Evolutionary conservation across 1,140 invertebrate genomes (phyloP).

Genomic region (Drosophila orosa): DNA sequence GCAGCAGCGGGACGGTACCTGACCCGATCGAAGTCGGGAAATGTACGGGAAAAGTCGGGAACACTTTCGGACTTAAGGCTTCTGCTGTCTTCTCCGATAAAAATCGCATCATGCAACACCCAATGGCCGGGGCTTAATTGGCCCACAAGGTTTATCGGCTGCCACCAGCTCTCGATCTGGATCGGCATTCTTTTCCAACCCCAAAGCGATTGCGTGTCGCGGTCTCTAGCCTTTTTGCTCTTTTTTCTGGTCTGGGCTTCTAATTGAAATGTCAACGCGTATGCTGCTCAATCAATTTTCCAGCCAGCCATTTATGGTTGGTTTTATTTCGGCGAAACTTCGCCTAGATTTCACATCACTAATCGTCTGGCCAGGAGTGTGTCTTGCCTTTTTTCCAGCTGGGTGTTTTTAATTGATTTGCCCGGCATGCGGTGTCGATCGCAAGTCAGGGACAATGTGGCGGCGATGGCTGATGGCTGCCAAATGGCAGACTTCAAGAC

Average conservation of each 20-base stretch:
- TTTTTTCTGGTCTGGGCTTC: slow-evolving; percentile 43
- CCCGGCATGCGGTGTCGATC: slow-evolving; percentile 46
- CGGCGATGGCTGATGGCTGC: slow-evolving; percentile 45
- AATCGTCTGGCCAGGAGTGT: slow-evolving; percentile 40
- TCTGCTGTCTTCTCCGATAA: slow-evolving; percentile 30
- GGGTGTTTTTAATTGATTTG: slow-evolving; percentile 50
- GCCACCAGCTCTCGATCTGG: slow-evolving; percentile 28
- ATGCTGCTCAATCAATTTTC: slow-evolving; percentile 62
- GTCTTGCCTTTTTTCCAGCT: slow-evolving; percentile 31
- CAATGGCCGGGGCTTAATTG: slow-evolving; percentile 39
- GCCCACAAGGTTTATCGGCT: slow-evolving; percentile 28
- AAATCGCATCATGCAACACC: slow-evolving; percentile 41
- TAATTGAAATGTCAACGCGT: slow-evolving; percentile 67
- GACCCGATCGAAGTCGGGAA: slow-evolving; percentile 6
- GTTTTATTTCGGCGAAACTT: slow-evolving; percentile 51
- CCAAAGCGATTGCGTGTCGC: slow-evolving; percentile 45
- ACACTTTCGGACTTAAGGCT: slow-evolving; percentile 12
- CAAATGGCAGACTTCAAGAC: slow-evolving; percentile 40
- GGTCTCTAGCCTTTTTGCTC: slow-evolving; percentile 7
- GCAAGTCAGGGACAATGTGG: slow-evolving; percentile 52
- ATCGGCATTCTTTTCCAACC: slow-evolving; percentile 52
- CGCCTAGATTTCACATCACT: slow-evolving; percentile 42
- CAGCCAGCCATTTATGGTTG: slow-evolving; percentile 40
- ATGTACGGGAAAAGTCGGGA: slow-evolving; percentile 30
- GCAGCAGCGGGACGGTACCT: slow-evolving; percentile 29